These are phyloP conservation scores for Byasa hedistus DNA, from an alignment of 2,888 invertebrate species.

Conservation along the genomic window DNA sequence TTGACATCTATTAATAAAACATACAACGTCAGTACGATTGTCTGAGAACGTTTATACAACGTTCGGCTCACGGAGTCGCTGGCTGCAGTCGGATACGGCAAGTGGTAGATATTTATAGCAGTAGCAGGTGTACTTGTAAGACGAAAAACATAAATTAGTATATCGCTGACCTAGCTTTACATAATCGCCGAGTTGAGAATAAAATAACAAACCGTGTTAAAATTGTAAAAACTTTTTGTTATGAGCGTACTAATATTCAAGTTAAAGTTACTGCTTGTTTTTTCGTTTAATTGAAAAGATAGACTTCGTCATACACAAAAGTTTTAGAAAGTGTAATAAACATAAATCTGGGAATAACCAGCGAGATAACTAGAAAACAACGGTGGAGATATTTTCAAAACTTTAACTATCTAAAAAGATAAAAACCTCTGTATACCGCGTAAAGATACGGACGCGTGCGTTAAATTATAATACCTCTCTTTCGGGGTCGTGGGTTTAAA, in stretches of 20 bases:
- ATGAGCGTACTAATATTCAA: no score
- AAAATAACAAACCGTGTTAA: slow-evolving; percentile 6
- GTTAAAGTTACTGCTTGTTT: no score
- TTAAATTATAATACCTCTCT: no score
- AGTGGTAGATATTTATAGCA: slow-evolving; percentile 55
- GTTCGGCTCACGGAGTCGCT: slow-evolving; percentile 2
- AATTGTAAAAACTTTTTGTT: no score
- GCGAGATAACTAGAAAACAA: no score
- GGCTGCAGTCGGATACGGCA: slow-evolving; percentile 29
- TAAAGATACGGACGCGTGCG: no score
- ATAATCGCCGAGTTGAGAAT: slow-evolving; percentile 44
- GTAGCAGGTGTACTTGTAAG: slow-evolving; percentile 70
- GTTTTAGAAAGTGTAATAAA: slow-evolving; percentile 2
- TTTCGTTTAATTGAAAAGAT: no score
- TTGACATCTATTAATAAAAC: slow-evolving; percentile 56
- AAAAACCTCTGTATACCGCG: no score
- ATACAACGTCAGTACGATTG: slow-evolving; percentile 48
- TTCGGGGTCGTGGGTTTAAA: slow-evolving; percentile 31
- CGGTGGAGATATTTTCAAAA: no score
- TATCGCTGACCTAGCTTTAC: slow-evolving; percentile 60
- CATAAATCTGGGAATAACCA: slow-evolving; percentile 36
- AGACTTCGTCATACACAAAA: no score
- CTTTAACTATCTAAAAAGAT: no score
- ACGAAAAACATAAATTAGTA: slow-evolving; percentile 73
- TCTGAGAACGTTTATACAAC: slow-evolving; percentile 45